phyloP scores from a whole-genome alignment of 2,797 vertebrate genomes.

The Myotis pilosus region DNA sequence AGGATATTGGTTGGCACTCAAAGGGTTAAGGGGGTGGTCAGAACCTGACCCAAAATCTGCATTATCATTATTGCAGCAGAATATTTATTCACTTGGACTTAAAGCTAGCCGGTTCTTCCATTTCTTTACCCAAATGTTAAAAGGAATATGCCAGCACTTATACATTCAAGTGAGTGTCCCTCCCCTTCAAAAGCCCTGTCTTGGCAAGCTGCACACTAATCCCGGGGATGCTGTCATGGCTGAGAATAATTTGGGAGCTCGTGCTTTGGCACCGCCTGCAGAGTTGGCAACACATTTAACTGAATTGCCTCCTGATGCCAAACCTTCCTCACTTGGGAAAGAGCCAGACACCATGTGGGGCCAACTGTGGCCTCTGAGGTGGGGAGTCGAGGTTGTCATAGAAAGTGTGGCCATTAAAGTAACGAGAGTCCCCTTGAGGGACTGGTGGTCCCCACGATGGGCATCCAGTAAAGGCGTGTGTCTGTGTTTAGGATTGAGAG shows the following conservation, averaged over 20 bases:
- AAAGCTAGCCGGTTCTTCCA: constrained; percentile 31
- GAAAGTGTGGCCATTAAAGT: neutral
- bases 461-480: neutral
- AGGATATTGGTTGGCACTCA: too few relatives aligned
- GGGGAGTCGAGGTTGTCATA: neutral
- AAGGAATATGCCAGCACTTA: constrained; percentile 49
- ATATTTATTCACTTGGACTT: neutral
- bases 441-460: neutral
- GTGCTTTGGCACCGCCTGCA: constrained; percentile 44
- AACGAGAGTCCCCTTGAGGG: constrained; percentile 9
- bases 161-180: constrained; percentile 49
- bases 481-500: neutral
- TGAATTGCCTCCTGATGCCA: constrained; percentile 20
- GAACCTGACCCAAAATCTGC: constrained; percentile 37
- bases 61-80: constrained; percentile 12
- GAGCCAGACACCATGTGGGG: neutral
- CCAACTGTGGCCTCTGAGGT: constrained; percentile 5
- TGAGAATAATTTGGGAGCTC: constrained; percentile 46
- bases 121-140: constrained; percentile 50
- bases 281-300: neutral
- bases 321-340: constrained; percentile 17
- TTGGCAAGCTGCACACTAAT: constrained; percentile 30
- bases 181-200: constrained; percentile 27
- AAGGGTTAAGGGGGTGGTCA: neutral
- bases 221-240: constrained; percentile 29